These are phyloP conservation scores for Ephialtes manifestator DNA, from an alignment of 2,888 invertebrate genomes.

Conservation along the genomic window DNA sequence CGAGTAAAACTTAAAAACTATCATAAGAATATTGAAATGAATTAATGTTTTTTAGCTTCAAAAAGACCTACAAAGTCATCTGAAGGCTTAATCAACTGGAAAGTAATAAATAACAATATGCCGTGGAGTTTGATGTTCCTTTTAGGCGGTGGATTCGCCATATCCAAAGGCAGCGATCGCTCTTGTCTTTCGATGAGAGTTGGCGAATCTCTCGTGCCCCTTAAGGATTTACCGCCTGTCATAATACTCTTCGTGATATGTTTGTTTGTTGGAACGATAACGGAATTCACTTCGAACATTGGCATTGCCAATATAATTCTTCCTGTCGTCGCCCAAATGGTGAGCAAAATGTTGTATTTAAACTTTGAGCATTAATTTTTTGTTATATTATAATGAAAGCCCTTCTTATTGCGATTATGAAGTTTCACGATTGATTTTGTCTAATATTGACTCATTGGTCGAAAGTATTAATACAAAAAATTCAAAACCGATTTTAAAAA, in stretches of 20 bases:
- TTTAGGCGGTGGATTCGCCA: constrained; percentile 88
- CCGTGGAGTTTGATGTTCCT: constrained; percentile 88
- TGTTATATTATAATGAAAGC: no score
- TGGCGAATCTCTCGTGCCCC: constrained; percentile 84
- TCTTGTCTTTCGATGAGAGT: constrained; percentile 86
- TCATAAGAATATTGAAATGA: not conserved
- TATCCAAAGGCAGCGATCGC: constrained; percentile 87
- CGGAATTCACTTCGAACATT: constrained; percentile 88
- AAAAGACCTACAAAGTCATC: constrained; percentile 76
- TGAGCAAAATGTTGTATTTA: constrained; percentile 71
- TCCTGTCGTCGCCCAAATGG: constrained; percentile 86
- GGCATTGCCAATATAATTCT: constrained; percentile 87
- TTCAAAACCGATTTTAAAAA: no score
- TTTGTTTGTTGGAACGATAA: constrained; percentile 86
- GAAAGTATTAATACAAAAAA: no score
- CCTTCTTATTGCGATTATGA: no score
- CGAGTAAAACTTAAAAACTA: not conserved
- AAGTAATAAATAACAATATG: constrained; percentile 86
- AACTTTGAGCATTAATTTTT: not conserved
- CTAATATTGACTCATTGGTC: no score
- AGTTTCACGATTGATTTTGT: no score
- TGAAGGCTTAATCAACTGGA: constrained; percentile 87
- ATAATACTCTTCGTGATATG: constrained; percentile 86
- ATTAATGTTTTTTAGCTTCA: constrained; percentile 62
- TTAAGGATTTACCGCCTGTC: constrained; percentile 83